phyloP scores from a whole-genome alignment of 2,113 vertebrate species.

The Aix galericulata region DNA sequence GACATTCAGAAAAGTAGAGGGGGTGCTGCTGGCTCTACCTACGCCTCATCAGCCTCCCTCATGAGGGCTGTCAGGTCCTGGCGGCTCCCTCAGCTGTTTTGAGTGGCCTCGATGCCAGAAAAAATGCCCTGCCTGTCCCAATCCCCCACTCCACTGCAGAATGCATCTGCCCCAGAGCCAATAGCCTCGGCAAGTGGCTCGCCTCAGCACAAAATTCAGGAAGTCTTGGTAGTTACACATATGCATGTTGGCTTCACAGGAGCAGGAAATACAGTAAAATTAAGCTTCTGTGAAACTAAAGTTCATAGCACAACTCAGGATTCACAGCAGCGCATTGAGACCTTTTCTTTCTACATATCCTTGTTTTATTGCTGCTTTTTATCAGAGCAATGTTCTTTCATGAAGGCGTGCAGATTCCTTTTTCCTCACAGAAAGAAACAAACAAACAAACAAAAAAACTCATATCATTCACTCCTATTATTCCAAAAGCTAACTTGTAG shows the following conservation, averaged over 20 bases:
- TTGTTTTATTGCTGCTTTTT: not conserved
- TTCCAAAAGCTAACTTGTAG: not conserved
- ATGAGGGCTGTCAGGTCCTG: no score
- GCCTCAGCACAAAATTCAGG: not conserved
- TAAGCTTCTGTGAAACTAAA: not conserved
- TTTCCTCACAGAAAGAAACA: not conserved
- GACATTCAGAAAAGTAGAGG: no score
- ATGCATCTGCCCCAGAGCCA: no score
- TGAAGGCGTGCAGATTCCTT: not conserved
- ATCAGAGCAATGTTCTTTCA: not conserved
- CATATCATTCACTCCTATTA: fast-evolving
- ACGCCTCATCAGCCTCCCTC: no score
- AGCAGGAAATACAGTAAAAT: not conserved
- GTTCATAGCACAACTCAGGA: not conserved
- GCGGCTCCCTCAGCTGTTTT: no score
- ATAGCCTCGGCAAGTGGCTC: no score
- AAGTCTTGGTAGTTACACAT: not conserved
- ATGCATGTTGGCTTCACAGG: not conserved
- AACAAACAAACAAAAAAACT: not conserved
- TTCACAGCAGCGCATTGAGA: not conserved
- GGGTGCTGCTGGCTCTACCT: no score
- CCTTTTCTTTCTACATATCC: not conserved
- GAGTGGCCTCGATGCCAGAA: no score
- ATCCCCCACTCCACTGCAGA: no score
- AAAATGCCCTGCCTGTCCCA: no score